Base-by-base conservation (phyloP, 1,140 invertebrate genomes). In the Drosophila baimaii region DNA sequence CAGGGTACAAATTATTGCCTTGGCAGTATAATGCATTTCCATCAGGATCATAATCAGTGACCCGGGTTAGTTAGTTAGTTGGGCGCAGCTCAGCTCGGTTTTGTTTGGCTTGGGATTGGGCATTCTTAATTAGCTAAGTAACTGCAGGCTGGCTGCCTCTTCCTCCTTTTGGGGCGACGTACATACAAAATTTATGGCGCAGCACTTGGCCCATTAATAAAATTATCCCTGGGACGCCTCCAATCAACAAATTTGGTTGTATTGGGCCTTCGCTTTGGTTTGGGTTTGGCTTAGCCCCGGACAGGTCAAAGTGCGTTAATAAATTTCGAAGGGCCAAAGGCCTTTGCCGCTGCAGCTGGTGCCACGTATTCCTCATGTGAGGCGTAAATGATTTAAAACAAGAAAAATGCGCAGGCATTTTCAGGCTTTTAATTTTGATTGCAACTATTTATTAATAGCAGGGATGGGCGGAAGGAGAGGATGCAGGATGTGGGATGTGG, bases 401-500 rank as follows among this genome's bases (percentile, higher is more conserved):
- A 66, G 81, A 58, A 47, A 64, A 81, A 84, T 63, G 76, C 55
- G 46, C 63, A 25, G 41, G 56, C 69, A 64, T 46, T 80, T 78
- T 64, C 61, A 59, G 77, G 62, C 73, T 84, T 84, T 84, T 84
- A 84, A 84, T 84, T 77, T 84, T 84, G 77, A 84, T 84, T 84
- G 77, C 81, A 64, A 84, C 81, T 84, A 84, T 84, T 84, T 84
- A 84, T 84, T 84, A 84, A 84, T 77, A 73, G 81, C 64, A 47
- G 21, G 19, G 19, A 33, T 21, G 29, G 49, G n/a, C n/a, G n/a
- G 75, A 44, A 43, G 51, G 43, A 2, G 33, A 35, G 64, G 33
- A 39, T 3, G 57, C 51, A 54, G 71, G 57, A 74, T 71, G 47
- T 39, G 25, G 41, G 54, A 44, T 47, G 31, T 15, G 27, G 61